phyloP scores from a whole-genome alignment of 2,797 vertebrate genomes.

The Anas georgica region DNA sequence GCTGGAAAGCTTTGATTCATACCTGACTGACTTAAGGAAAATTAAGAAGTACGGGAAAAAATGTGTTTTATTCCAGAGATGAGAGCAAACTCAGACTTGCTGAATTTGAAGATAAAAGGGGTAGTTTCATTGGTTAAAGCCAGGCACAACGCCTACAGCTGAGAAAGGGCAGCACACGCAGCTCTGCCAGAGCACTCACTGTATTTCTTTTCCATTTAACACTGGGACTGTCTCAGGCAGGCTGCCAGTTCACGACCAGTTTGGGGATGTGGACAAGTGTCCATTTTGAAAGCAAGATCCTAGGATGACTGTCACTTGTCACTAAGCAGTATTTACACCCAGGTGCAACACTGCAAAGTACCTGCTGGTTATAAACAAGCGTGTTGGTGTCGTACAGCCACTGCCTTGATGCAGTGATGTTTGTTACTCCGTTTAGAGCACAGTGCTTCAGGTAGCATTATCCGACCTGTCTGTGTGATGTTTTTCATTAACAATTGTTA shows the following conservation, averaged over 20 bases:
- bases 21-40: neutral
- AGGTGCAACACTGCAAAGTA: neutral
- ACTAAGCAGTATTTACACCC: neutral
- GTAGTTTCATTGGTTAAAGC: neutral
- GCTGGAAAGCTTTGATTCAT: neutral
- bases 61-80: neutral
- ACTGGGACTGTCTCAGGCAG: neutral
- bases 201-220: neutral
- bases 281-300: slow-evolving; percentile 30
- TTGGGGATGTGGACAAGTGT: neutral
- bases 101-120: neutral
- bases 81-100: neutral
- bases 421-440: neutral
- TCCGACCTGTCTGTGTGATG: neutral
- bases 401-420: neutral
- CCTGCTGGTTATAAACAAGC: neutral
- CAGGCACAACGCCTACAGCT: slow-evolving; percentile 3
- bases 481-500: neutral
- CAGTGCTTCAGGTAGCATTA: neutral
- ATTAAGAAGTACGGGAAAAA: neutral
- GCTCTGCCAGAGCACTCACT: slow-evolving; percentile 31
- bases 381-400: neutral
- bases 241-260: neutral
- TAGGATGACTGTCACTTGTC: neutral
- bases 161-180: neutral